These are phyloP conservation scores for Actenoides hombroni DNA, from an alignment of 2,113 vertebrate genomes.

Conservation along the genomic window DNA sequence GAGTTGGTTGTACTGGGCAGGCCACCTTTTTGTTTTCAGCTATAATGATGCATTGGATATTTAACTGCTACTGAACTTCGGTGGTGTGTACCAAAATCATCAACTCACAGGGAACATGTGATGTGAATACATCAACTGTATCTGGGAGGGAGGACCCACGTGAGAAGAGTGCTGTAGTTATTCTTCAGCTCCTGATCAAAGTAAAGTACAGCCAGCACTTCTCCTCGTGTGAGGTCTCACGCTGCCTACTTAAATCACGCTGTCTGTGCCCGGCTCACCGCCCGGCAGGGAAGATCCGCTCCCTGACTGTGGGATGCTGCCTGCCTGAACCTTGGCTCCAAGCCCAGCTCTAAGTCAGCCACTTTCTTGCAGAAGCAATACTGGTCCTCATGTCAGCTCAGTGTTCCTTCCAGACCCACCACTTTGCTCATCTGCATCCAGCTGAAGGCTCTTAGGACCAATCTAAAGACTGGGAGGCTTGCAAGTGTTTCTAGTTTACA, in stretches of 20 bases:
- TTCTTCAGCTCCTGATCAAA: neutral
- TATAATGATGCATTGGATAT: neutral
- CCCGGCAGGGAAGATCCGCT: neutral
- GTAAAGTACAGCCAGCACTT: neutral
- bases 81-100: neutral
- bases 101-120: neutral
- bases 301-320: neutral
- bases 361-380: neutral
- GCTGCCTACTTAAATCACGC: neutral
- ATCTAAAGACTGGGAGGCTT: neutral
- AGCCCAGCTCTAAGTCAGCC: neutral
- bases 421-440: neutral
- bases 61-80: neutral
- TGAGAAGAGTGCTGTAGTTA: neutral
- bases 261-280: neutral
- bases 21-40: neutral
- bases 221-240: neutral
- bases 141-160: neutral
- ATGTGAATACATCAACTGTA: neutral
- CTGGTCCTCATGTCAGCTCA: accelerated
- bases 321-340: neutral
- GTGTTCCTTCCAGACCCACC: neutral
- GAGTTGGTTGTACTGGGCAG: neutral
- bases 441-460: neutral
- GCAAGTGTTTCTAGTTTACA: neutral